phyloP scores from a whole-genome alignment of 2,113 vertebrate species.

The Heteronetta atricapilla region DNA sequence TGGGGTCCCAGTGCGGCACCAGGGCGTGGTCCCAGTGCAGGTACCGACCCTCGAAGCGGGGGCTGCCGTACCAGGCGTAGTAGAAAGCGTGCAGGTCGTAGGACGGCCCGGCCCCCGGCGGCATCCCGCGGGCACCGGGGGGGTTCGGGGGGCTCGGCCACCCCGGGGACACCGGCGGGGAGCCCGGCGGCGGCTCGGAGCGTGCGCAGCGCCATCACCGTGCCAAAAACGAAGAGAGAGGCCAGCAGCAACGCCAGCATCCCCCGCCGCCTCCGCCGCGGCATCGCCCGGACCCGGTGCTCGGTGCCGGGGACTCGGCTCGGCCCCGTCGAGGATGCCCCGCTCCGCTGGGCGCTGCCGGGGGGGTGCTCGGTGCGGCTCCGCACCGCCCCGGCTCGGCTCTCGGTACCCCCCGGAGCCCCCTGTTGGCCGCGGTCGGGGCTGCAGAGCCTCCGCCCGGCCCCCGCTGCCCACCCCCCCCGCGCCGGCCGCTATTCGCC shows the following conservation, averaged over 20 bases:
- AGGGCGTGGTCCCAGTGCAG: slow-evolving; percentile 90
- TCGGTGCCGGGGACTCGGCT: slow-evolving; percentile 4
- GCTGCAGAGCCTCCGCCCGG: background rate
- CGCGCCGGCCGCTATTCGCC: too few species aligned
- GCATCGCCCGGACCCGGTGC: slow-evolving; percentile 70
- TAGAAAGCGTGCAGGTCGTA: slow-evolving; percentile 91
- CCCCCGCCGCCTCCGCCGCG: slow-evolving; percentile 84
- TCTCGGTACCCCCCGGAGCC: background rate
- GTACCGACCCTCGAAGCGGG: slow-evolving; percentile 80
- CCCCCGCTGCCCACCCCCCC: background rate
- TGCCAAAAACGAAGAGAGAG: slow-evolving; percentile 89
- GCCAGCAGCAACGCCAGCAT: slow-evolving; percentile 87
- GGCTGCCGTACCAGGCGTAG: slow-evolving; percentile 89
- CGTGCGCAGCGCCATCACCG: slow-evolving; percentile 89
- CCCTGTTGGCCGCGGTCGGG: background rate
- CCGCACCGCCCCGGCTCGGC: background rate
- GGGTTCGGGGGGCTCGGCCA: slow-evolving; percentile 71
- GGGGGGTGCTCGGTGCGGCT: too few species aligned
- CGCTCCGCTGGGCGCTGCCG: background rate
- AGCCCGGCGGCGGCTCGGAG: slow-evolving; percentile 87
- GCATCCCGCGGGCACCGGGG: background rate
- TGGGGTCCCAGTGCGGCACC: slow-evolving; percentile 93
- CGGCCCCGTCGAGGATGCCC: background rate
- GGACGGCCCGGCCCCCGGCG: slow-evolving; percentile 79
- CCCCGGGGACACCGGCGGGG: slow-evolving; percentile 82